Evolutionary conservation across 2,888 invertebrate genomes (phyloP), one percentile per base, ranked within the genome.

Genomic region (Tinea trinotella): DNA sequence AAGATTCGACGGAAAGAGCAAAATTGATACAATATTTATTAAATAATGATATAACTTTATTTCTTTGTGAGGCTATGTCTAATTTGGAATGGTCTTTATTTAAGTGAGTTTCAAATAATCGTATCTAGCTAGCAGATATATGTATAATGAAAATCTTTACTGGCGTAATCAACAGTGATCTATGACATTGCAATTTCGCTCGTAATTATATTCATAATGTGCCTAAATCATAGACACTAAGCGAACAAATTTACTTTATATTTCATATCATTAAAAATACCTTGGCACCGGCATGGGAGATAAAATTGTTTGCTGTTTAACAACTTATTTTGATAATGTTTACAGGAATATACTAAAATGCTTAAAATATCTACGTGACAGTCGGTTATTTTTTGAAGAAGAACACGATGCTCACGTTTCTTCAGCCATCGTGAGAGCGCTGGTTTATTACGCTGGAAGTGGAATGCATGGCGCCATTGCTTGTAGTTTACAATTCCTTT

Each of bases 1-100:
- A 61, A 56, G 72, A 68, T 56, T 71, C 76, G 1, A 65, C 64
- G 6, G 79, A 83, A 59, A 68, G 73, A 52, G 61, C 58, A 49
- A 67, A 66, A 12, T 70, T 78, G 63, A 61, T 81, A 10, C 72
- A 78, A 61, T 78, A 82, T 64, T 67, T 85, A 55, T 59, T 85
- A 52, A 75, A 80, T 13, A 83, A 80, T 57, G 84, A 85, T 59
- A 78, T 83, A 34, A 74, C 71, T 2, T 76, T 83, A 34, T 85
- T 84, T 62, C 66, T 85, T 9, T 83, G 84, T 60, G 84, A 83
- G 67, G 80, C 82, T 18, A 80, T 74, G 35, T 73, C 81, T 7
- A 85, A 84, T 59, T 68, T 85, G 61, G 81, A 83, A 59, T 79
- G 76, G 58, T 61, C 70, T 12, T 65, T 84, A 18, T 83, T 82